phyloP scores from a whole-genome alignment of 2,888 invertebrate species.

The Galeruca laticollis region DNA sequence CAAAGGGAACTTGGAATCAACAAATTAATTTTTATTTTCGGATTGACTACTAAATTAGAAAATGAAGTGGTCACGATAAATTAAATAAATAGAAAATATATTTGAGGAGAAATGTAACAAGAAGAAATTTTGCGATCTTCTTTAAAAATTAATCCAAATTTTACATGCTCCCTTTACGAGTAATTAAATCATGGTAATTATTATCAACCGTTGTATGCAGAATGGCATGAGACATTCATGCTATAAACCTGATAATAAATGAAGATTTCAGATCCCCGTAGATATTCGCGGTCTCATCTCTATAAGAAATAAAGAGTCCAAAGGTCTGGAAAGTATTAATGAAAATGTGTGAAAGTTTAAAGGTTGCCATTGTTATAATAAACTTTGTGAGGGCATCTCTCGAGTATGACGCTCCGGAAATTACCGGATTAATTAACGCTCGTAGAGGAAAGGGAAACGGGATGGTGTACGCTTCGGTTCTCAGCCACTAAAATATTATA shows the following conservation, averaged over 20 bases:
- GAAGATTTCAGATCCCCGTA: neutral
- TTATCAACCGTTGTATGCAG: too few relatives aligned
- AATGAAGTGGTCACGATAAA: too few relatives aligned
- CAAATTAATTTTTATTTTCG: too few relatives aligned
- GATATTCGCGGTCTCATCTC: neutral
- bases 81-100: too few relatives aligned
- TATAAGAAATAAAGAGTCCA: neutral
- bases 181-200: too few relatives aligned
- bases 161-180: too few relatives aligned
- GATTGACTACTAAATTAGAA: too few relatives aligned
- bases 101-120: neutral
- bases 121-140: too few relatives aligned
- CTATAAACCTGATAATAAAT: neutral
- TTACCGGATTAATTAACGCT: conserved; percentile 39
- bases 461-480: conserved; percentile 26
- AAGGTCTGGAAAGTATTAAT: conserved; percentile 17
- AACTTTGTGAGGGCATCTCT: conserved; percentile 36
- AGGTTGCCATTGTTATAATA: conserved; percentile 39
- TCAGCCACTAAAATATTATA: conserved; percentile 35
- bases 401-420: conserved; percentile 34
- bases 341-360: conserved; percentile 37
- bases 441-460: conserved; percentile 33
- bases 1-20: too few relatives aligned
- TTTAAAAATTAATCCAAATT: too few relatives aligned
- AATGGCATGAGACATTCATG: neutral